Conservation (phyloP, 30 jellyfish, hydroid and myxozoan genomes). For the Turritopsis dohrnii region DNA sequence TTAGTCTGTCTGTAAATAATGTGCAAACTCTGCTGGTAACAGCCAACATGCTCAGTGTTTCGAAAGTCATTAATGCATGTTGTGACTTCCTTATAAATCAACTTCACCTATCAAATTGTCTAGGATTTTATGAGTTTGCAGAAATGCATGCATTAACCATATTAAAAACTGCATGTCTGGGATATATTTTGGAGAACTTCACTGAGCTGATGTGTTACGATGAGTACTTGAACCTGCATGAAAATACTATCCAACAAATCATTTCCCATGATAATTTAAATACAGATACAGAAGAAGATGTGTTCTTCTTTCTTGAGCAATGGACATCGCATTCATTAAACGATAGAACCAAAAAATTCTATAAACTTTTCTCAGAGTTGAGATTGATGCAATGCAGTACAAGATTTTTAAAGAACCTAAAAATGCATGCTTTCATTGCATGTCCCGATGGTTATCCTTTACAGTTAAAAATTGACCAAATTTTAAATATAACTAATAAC, state of each 20-base stretch:
- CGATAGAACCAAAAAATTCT: constrained; percentile 43
- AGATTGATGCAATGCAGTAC: constrained; percentile 53
- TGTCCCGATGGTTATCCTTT: constrained; percentile 14
- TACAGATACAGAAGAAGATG: constrained; percentile 67
- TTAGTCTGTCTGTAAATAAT: constrained; percentile 43
- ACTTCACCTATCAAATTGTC: constrained; percentile 72
- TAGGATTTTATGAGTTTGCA: constrained; percentile 64
- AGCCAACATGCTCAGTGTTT: constrained; percentile 74
- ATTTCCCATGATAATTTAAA: constrained; percentile 48
- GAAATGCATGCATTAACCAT: constrained; percentile 60
- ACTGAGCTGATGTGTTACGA: constrained; percentile 48
- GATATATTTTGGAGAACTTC: constrained; percentile 58
- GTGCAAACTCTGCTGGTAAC: constrained; percentile 76
- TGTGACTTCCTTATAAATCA: constrained; percentile 65
- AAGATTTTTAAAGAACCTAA: constrained; percentile 27
- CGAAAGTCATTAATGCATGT: constrained; percentile 76
- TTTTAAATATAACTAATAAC: constrained; percentile 40
- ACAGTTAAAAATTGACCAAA: constrained; percentile 28
- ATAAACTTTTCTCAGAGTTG: constrained; percentile 44
- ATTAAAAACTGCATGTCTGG: constrained; percentile 49
- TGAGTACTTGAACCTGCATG: constrained; percentile 45
- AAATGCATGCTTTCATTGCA: constrained; percentile 34
- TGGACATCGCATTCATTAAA: constrained; percentile 62
- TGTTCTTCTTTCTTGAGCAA: constrained; percentile 52
- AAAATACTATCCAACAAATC: constrained; percentile 31